phyloP scores from a whole-genome alignment of 2,797 vertebrate species.

The Lerista edwardsae region DNA sequence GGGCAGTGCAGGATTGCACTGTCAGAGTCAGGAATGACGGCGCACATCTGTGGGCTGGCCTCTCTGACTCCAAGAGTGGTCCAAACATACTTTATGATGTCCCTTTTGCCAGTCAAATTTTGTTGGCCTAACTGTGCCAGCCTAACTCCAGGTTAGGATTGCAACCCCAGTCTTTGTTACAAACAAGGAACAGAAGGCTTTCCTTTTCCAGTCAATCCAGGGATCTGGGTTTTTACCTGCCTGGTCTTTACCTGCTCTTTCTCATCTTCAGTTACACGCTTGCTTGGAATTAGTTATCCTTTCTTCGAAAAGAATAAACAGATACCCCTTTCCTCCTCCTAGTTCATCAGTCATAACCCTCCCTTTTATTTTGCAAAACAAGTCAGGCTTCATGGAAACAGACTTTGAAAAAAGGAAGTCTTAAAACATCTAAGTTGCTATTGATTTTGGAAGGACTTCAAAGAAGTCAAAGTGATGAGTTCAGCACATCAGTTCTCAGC shows the following conservation, averaged over 20 bases:
- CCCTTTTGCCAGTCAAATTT: no score
- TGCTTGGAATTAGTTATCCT: not conserved
- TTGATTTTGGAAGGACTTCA: constrained; percentile 46
- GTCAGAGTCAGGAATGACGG: no score
- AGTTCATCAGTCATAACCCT: not conserved
- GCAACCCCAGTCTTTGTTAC: no score
- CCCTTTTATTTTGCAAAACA: constrained; percentile 19
- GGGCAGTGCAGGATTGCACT: no score
- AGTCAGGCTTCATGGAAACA: not conserved
- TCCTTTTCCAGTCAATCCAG: not conserved
- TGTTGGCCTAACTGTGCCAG: no score
- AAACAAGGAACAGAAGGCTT: not conserved
- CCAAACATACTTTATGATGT: no score
- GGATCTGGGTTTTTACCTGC: no score
- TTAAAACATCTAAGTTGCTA: constrained; percentile 33
- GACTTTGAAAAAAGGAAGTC: constrained; percentile 31
- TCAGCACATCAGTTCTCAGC: constrained; percentile 36
- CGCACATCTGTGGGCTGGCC: no score
- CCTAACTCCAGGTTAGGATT: no score
- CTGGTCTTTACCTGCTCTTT: not conserved
- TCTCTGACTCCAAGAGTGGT: no score
- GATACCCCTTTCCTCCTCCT: not conserved
- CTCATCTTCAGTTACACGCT: not conserved
- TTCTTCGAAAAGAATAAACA: not conserved
- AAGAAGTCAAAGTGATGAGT: constrained; percentile 36